Evolutionary conservation across 2,888 invertebrate genomes (phyloP).

Genomic region (Odontomyia ornata): DNA sequence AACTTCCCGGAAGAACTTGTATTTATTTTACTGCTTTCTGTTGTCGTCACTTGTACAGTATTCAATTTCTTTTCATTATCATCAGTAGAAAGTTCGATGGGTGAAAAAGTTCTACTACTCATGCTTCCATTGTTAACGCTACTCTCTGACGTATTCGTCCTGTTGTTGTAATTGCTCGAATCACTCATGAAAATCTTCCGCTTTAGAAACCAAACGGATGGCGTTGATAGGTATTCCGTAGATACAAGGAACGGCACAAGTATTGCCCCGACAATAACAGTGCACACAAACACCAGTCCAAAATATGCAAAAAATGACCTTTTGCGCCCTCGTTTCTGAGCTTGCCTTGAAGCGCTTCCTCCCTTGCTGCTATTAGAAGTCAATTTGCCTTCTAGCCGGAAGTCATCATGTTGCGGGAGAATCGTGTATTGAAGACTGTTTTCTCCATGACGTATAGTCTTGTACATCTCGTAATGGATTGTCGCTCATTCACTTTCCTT

Average conservation of each 20-base stretch:
- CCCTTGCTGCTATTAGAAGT: constrained; percentile 66
- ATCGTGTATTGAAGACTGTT: constrained; percentile 79
- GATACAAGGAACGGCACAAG: constrained; percentile 62
- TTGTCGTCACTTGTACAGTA: not conserved
- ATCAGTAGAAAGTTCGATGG: constrained; percentile 45
- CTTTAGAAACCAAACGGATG: constrained; percentile 62
- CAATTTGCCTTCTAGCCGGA: constrained; percentile 69
- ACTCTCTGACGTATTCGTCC: constrained; percentile 6
- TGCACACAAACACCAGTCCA: constrained; percentile 62
- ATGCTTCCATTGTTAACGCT: constrained; percentile 37
- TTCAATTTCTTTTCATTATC: not conserved
- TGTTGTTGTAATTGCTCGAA: constrained; percentile 4
- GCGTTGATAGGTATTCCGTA: constrained; percentile 61
- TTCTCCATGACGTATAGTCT: constrained; percentile 78
- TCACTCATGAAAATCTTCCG: constrained; percentile 56
- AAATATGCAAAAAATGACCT: constrained; percentile 63
- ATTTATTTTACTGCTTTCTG: not conserved
- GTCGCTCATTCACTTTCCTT: not conserved
- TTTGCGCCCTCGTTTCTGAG: constrained; percentile 53
- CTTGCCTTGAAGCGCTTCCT: constrained; percentile 31
- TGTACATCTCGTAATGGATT: constrained; percentile 68
- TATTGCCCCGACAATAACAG: constrained; percentile 62
- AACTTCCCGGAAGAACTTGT: constrained; percentile 17
- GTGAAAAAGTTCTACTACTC: constrained; percentile 52
- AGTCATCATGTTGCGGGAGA: constrained; percentile 76